A percentile compares a stretch with the other conserved stretches of the same genome.
phyloP scores from a whole-genome alignment of 2,113 vertebrate species.

The Aldabrachelys gigantea region DNA sequence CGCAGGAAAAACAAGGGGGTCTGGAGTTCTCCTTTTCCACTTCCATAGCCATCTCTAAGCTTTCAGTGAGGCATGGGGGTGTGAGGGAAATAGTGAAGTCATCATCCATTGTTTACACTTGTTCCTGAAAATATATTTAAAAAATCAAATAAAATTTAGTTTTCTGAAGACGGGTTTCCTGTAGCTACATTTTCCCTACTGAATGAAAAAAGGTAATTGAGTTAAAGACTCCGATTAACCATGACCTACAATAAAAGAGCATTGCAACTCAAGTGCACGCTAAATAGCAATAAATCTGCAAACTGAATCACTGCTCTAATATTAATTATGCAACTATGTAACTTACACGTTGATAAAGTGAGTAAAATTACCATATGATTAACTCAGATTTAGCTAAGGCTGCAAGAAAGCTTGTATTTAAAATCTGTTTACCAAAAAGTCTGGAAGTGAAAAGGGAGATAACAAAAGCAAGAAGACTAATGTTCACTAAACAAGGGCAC shows the following conservation, averaged over 20 bases:
- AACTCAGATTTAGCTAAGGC: neutral
- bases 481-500: neutral
- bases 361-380: neutral
- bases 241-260: neutral
- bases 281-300: neutral
- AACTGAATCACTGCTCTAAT: fast-evolving
- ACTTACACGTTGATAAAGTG: neutral
- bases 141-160: neutral
- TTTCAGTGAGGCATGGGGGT: slow-evolving; percentile 79
- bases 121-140: slow-evolving; percentile 23
- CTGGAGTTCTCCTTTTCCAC: slow-evolving; percentile 73
- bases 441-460: neutral
- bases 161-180: neutral
- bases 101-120: slow-evolving; percentile 81
- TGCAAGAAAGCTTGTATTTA: neutral
- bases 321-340: neutral
- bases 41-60: slow-evolving; percentile 78
- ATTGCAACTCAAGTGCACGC: neutral
- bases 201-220: neutral
- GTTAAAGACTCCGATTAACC: neutral
- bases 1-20: slow-evolving; percentile 87
- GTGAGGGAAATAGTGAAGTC: slow-evolving; percentile 77
- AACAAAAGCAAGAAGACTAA: neutral
- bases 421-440: neutral
- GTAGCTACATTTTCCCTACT: neutral